Base-by-base conservation (phyloP, 2,113 vertebrate genomes). In the Vicugna pacos region DNA sequence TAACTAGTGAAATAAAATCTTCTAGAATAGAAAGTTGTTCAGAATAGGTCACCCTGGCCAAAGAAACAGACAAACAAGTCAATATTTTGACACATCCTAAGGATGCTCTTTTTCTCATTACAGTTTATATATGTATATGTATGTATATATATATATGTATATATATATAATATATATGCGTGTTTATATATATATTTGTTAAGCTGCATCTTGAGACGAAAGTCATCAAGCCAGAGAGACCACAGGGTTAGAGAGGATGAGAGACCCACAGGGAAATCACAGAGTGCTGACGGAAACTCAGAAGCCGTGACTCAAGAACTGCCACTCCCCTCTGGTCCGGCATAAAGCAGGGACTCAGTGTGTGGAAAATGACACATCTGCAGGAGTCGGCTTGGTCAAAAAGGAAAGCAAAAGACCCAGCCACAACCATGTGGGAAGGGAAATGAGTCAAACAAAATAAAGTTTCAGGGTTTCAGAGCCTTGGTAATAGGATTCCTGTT, bases 151-250 rank as follows among this genome's bases (percentile, higher is more conserved):
- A 76, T 50, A 32, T 32, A 48, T 30, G 10, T 30, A 52, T 30
- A 52, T 54, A 54, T 14, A 54, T 54, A 14, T 15, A 54, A 54
- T 54, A 14, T 54, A 54, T 54, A 54, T 54, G 38, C 5, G 38
- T 42, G 38, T 42, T 42, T 42, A 42, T 42, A 42, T 42, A 42
- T 42, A 42, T 42, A 42, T 46, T 88, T 81, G 93, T 93, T 19
- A 89, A 89, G 46, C 79, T 93, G 28, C 5, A 77, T 70, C 50
- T 19, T 60, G 46, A 96, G 94, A 95, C 56, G 86, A 93, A 96
- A 97, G 65, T 93, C 89, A 92, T 81, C 56, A 94, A 94, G 42
- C 60, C 50, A 77, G 48, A 90, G 90, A 97, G 94, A 70, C 72
- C 81, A 86, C 86, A 92, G 76, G 42, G 46, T 85, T 64, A 75